phyloP scores from a whole-genome alignment of 2,888 invertebrate genomes.

The Cheilosia urbana region DNA sequence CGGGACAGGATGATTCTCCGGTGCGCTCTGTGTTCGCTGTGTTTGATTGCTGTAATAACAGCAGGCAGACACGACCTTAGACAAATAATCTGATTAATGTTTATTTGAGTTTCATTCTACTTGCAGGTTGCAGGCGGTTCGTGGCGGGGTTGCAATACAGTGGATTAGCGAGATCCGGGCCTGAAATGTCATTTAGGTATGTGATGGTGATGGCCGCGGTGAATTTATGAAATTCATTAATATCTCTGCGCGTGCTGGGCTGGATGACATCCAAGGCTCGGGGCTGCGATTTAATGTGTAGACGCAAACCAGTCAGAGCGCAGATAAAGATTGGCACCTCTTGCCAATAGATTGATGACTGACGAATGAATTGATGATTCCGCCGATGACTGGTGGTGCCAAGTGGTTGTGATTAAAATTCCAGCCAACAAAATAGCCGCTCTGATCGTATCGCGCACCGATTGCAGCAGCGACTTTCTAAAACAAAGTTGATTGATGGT shows the following conservation, averaged over 20 bases:
- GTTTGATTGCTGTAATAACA: slow-evolving; percentile 71
- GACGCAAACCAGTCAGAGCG: not conserved
- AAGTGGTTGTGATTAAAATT: slow-evolving; percentile 29
- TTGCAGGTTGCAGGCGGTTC: not conserved
- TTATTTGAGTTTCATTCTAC: slow-evolving; percentile 56
- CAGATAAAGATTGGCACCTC: slow-evolving; percentile 34
- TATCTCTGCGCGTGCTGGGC: not conserved
- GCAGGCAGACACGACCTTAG: slow-evolving; percentile 73
- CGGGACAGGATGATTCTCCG: slow-evolving; percentile 52
- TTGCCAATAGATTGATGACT: slow-evolving; percentile 48
- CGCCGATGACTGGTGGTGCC: slow-evolving; percentile 30
- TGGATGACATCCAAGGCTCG: not conserved
- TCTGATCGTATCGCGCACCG: not conserved
- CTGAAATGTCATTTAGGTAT: not conserved
- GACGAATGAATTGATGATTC: slow-evolving; percentile 47
- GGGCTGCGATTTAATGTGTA: not conserved
- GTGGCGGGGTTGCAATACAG: slow-evolving; percentile 3
- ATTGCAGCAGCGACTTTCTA: not conserved
- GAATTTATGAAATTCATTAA: slow-evolving; percentile 3
- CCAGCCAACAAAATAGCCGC: not conserved
- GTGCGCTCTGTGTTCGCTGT: slow-evolving; percentile 44
- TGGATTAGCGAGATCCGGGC: slow-evolving; percentile 36
- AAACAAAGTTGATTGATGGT: not conserved
- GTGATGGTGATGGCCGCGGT: too few relatives aligned
- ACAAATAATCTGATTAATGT: slow-evolving; percentile 74